These are phyloP conservation scores for Garra rufa DNA, from an alignment of 2,113 vertebrate species.

Conservation along the genomic window DNA sequence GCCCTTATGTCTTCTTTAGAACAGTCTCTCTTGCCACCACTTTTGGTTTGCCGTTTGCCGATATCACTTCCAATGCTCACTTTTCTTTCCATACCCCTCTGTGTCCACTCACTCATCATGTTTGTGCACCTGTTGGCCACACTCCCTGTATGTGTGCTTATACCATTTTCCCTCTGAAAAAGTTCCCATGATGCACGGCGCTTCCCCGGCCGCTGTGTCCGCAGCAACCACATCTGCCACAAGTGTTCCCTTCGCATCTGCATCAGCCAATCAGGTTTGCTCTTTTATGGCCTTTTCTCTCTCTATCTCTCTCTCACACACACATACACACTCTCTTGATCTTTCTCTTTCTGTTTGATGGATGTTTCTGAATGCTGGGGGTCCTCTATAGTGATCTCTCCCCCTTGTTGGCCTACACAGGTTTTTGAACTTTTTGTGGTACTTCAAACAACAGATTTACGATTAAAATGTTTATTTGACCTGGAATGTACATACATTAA, in stretches of 20 bases:
- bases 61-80: constrained; percentile 14
- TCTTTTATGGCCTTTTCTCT: constrained; percentile 83
- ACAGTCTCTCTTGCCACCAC: not conserved
- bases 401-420: constrained; percentile 94
- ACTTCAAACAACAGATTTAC: constrained; percentile 16
- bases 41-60: constrained; percentile 16
- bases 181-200: constrained; percentile 99
- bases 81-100: constrained; percentile 20
- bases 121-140: constrained; percentile 86
- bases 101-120: constrained; percentile 57
- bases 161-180: constrained; percentile 98
- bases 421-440: constrained; percentile 19
- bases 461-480: not conserved
- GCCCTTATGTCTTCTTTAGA: constrained; percentile 10
- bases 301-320: constrained; percentile 64
- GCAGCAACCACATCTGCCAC: constrained; percentile 98
- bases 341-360: constrained; percentile 80
- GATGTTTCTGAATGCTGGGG: constrained; percentile 58
- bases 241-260: constrained; percentile 99
- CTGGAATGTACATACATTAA: not conserved
- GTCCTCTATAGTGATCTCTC: constrained; percentile 64
- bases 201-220: constrained; percentile 97
- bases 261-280: constrained; percentile 99
- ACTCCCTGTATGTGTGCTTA: constrained; percentile 92
- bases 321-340: constrained; percentile 81